These are phyloP conservation scores for Mormyrus iriodes DNA, from an alignment of 2,113 vertebrate species.

Conservation along the genomic window DNA sequence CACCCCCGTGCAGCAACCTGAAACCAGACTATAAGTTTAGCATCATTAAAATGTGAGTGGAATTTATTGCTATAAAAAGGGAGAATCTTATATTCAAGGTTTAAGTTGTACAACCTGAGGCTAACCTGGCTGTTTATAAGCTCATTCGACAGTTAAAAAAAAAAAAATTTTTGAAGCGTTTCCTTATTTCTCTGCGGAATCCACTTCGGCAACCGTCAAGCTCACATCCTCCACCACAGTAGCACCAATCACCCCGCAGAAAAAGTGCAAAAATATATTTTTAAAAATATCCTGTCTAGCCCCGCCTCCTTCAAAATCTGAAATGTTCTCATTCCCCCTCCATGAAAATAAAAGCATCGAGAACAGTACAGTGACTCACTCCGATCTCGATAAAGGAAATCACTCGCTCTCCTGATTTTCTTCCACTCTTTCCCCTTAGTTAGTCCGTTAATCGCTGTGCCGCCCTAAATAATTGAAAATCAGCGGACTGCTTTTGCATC, in stretches of 20 bases:
- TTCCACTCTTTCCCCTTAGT: background rate
- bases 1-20: background rate
- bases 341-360: background rate
- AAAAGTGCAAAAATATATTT: background rate
- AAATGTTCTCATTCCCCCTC: background rate
- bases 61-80: background rate
- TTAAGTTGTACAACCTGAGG: background rate
- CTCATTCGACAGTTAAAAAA: background rate
- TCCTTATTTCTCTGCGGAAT: background rate
- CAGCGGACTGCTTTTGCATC: background rate
- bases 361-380: background rate
- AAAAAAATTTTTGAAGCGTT: too few relatives aligned
- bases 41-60: background rate
- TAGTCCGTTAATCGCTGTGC: background rate
- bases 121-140: background rate
- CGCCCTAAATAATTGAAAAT: conserved; percentile 12
- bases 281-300: background rate
- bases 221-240: background rate
- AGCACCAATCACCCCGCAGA: background rate
- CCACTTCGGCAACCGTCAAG: background rate
- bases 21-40: background rate
- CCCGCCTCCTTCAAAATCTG: background rate
- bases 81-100: background rate
- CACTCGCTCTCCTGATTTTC: background rate
- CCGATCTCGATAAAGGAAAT: background rate